Evolutionary conservation across 2,888 invertebrate genomes (phyloP).

Genomic region (Quadriops clusia): DNA sequence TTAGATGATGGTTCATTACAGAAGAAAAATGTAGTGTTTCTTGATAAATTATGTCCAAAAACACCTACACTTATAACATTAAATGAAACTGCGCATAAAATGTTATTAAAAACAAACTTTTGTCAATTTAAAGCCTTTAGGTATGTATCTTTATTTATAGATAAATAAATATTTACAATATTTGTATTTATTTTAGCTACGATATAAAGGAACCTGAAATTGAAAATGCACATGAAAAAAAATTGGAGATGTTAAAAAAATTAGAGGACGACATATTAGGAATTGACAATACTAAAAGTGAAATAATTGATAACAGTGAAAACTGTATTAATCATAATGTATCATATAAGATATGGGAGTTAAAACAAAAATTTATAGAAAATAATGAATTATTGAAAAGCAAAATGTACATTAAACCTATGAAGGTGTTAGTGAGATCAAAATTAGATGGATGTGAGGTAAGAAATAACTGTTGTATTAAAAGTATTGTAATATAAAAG

Average conservation of each 20-base stretch:
- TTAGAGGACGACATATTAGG: no score
- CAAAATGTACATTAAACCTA: constrained; percentile 20
- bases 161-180: constrained; percentile 3
- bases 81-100: constrained; percentile 21
- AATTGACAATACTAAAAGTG: no score
- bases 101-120: constrained; percentile 24
- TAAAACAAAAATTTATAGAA: constrained; percentile 22
- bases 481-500: constrained; percentile 1
- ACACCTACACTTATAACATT: constrained; percentile 20
- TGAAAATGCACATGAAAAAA: constrained; percentile 3
- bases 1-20: constrained; percentile 10
- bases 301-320: no score
- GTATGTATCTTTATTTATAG: constrained; percentile 15
- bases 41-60: constrained; percentile 28
- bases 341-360: constrained; percentile 28
- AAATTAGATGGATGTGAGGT: constrained; percentile 30
- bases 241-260: no score
- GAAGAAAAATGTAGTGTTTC: constrained; percentile 24
- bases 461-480: constrained; percentile 10
- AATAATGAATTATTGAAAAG: constrained; percentile 24
- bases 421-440: constrained; percentile 26
- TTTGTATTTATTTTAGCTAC: no score
- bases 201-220: constrained; percentile 4
- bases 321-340: constrained; percentile 26
- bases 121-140: constrained; percentile 25